These are phyloP conservation scores for Trissonchulus latispiculum DNA, from an alignment of 2,888 invertebrate species.

Conservation along the genomic window DNA sequence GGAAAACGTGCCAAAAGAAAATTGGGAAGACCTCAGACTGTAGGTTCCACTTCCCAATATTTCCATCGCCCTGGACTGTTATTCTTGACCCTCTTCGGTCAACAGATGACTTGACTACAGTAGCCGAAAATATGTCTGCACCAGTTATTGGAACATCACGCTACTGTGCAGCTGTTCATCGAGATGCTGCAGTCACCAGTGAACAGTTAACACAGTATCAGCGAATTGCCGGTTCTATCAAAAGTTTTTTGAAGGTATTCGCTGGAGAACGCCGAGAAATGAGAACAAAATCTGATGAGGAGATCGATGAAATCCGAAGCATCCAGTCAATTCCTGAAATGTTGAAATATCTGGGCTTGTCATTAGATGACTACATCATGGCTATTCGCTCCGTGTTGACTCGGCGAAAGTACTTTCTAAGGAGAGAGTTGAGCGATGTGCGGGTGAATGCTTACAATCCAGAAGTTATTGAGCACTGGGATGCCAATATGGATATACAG, in stretches of 20 bases:
- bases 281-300: neutral
- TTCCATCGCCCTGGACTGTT: neutral
- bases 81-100: too few species aligned
- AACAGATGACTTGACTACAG: too few species aligned
- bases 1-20: neutral
- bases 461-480: neutral
- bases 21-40: neutral
- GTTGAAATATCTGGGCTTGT: neutral
- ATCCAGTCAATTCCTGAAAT: neutral
- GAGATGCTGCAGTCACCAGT: too few species aligned
- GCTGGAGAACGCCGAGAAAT: neutral
- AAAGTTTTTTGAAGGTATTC: too few species aligned
- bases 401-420: neutral
- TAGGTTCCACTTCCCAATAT: neutral
- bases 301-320: neutral
- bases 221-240: too few species aligned
- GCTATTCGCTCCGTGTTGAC: neutral
- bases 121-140: too few species aligned
- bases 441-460: constrained; percentile 13
- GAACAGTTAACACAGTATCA: too few species aligned
- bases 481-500: constrained; percentile 18
- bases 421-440: neutral
- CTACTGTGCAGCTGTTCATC: too few species aligned
- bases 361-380: neutral
- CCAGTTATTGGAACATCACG: too few species aligned